Base-by-base conservation (phyloP, 2,888 invertebrate species). In the Pandemis heparana region DNA sequence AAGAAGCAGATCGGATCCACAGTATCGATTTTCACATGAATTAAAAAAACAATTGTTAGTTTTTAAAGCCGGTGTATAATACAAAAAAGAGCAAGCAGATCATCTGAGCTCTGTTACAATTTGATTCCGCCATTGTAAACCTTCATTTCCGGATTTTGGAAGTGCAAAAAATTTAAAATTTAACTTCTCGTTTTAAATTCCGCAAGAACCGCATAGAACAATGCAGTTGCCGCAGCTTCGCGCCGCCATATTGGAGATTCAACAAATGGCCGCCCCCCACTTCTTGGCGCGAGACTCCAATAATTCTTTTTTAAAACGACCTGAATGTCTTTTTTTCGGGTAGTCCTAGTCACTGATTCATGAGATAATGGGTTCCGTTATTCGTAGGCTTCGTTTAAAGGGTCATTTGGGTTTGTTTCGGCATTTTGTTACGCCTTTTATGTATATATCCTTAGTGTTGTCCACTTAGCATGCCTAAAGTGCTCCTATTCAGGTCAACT, bases 221-320 rank as follows among this genome's bases (percentile, higher is more conserved):
- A 64, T 70, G 74, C 70, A 65, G 51, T 65, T 63, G 48, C 46
- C 63, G 18, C 48, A 38, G 39, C 60, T 46, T 18, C 43, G 43
- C 18, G 65, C 60, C n/a, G 61, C 72, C 59, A 74, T 74, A 60
- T 68, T 64, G 73, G 61, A 18, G 7, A 53, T 48, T 56, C 53
- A 59, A 70, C 69, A 70, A 65, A 74, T 61, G 65, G 16, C 69
- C 41, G 51, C 23, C 23, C 23, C 23, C 23, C 23, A 32, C 59
- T 48, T 64, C 62, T 62, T 18, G 51, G 48, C 16, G 38, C 18
- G 59, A 70, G 69, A 60, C 43, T 53, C 69, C 74, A 60, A 74
- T 74, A 74, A 70, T 60, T 74, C 74, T 74, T 74, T 69, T 69
- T 69, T 69, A 70, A 74, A 74, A 23, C 65, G 65, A 64, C 18